Percentiles rank a stretch among this genome's conserved stretches.
These are phyloP conservation scores for Nipponia nippon DNA, from an alignment of 2,113 vertebrate species.

Conservation along the genomic window DNA sequence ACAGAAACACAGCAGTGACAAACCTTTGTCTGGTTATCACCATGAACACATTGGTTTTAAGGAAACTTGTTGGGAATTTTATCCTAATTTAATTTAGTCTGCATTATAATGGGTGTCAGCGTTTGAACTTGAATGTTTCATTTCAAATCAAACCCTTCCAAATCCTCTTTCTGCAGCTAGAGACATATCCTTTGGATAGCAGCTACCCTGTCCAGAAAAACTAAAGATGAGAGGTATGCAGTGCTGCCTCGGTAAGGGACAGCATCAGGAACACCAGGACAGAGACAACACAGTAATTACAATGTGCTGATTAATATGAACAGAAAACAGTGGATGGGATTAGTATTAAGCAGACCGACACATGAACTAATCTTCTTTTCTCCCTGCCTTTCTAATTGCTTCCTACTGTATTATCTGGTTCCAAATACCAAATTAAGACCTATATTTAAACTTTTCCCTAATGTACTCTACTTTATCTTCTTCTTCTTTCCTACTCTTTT, in stretches of 20 bases:
- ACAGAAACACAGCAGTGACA: background rate
- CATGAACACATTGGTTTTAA: background rate
- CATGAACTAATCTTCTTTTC: background rate
- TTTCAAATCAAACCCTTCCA: background rate
- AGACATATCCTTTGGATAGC: background rate
- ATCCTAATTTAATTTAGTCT: background rate
- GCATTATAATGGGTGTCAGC: background rate
- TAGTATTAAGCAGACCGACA: background rate
- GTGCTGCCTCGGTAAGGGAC: background rate
- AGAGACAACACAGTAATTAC: background rate
- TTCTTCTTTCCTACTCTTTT: background rate
- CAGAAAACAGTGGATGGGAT: background rate
- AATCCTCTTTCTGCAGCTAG: background rate
- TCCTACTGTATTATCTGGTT: background rate
- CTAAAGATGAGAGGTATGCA: rapidly evolving
- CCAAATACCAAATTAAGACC: background rate
- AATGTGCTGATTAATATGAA: background rate
- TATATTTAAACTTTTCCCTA: background rate
- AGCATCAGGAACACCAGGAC: background rate
- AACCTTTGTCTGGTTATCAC: background rate
- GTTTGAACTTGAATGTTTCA: background rate
- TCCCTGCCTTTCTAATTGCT: background rate
- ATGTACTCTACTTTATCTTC: background rate
- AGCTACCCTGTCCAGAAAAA: background rate
- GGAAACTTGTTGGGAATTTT: background rate